Conservation (phyloP, 2,888 invertebrate genomes). For the Catocala nupta region DNA sequence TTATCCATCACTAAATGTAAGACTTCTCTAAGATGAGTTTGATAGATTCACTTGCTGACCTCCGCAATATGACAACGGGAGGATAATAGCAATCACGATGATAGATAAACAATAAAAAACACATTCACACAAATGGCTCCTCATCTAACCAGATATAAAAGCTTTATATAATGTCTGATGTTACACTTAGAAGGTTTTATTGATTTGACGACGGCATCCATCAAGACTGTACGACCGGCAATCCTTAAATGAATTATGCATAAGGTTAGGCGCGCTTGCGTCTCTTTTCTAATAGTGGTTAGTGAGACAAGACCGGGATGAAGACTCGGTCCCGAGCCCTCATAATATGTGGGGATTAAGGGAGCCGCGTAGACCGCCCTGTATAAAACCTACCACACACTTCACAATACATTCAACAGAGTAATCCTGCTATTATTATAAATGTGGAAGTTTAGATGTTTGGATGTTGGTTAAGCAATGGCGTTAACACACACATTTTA, state of each 20-base stretch:
- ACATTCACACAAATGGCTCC: constrained; percentile 43
- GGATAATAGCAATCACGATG: constrained; percentile 22
- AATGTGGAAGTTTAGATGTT: no score
- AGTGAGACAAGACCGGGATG: constrained; percentile 60
- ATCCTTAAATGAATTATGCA: constrained; percentile 70
- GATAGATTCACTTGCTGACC: background rate
- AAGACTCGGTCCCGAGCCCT: constrained; percentile 36
- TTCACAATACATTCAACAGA: background rate
- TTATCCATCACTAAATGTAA: background rate
- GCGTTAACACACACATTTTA: no score
- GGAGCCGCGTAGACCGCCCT: constrained; percentile 19
- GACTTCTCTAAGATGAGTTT: background rate
- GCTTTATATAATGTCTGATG: constrained; percentile 54
- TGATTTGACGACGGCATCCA: constrained; percentile 66
- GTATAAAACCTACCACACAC: constrained; percentile 1
- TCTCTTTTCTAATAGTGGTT: constrained; percentile 67
- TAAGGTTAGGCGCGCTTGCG: constrained; percentile 55
- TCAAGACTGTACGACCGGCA: constrained; percentile 63
- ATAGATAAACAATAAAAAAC: constrained; percentile 40
- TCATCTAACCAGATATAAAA: constrained; percentile 51
- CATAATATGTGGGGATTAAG: constrained; percentile 58
- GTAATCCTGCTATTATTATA: constrained; percentile 1
- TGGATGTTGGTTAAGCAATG: no score
- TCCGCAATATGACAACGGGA: constrained; percentile 14
- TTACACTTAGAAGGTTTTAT: constrained; percentile 63